Evolutionary conservation across 2,113 vertebrate genomes (phyloP), one percentile per base, ranked within the genome.

Genomic region (Cervus canadensis): DNA sequence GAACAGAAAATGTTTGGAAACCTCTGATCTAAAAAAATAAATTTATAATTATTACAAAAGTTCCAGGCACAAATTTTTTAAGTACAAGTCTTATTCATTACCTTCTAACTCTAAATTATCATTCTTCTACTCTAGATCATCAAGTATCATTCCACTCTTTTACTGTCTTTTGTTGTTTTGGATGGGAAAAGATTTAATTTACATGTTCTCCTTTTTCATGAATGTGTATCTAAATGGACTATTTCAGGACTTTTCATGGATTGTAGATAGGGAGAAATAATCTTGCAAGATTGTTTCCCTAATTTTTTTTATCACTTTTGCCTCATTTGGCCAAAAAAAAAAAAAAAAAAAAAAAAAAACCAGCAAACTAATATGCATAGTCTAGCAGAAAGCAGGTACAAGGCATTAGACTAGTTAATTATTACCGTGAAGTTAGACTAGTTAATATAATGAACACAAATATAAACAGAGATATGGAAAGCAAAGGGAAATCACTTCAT

Each of bases 381-480:
- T 17, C 33, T 43, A 76, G 56, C 40, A 88, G 40, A 60, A 91
- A 94, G 71, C 94, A 94, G 85, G 33, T 93, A 45, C 50, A 94
- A 67, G 28, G 88, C 85, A 92, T 54, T 95, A 62, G 17, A 71
- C 64, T 71, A 71, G 64, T 36, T 36, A 11, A 36, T 36, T 71
- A 71, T 19, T 54, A 81, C 57, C 62, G 28, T 92, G 79, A 95
- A 97, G 91, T 97, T 87, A 81, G 87, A 17, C 11, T 57, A 67
- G 36, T 30, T 40, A n/a, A 67, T 76, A 71, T 25, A 28, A 40
- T 36, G n/a, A 82, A 28, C 26, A 60, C 25, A 67, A 88, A 85
- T n/a, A 83, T 82, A 26, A 89, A 79, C n/a, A 36, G 21, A 62
- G 33, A 71, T 33, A 78, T 64, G 7, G 76, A 87, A 57, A 45